Base-by-base conservation (phyloP, 2,888 invertebrate species). In the Abscondita cerata region DNA sequence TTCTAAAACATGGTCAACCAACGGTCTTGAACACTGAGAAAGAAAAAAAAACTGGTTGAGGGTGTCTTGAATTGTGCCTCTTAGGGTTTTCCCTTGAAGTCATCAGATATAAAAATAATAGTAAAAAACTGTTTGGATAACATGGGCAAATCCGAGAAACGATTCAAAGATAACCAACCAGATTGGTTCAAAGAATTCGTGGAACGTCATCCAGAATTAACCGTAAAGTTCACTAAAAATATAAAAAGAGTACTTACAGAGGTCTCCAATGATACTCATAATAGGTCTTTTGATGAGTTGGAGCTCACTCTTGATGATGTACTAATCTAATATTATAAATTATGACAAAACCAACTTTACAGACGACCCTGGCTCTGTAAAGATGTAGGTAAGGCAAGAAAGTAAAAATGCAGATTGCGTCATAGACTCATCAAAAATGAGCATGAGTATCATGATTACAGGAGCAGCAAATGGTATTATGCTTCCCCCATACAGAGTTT, bases 321-420 rank as follows among this genome's bases (percentile, higher is more conserved):
- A 55, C 52, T 44, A 25, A 8, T 18, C 68, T 3, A 47, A 71
- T 54, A 70, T 75, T 34, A 48, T 71, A 9, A 76, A 76, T 53
- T 78, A 75, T 65, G 75, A 75, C 58, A 73, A 76, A 60, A 76
- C 72, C 6, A 74, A 74, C 51, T 64, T 77, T 19, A 55, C 64
- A n/a, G 74, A 75, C 64, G 73, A 76, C 60, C 73, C 73, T 16
- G 72, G 71, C 1, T 44, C 48, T 51, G 68, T 52, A 36, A 19
- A 44, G 31, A 64, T 68, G 47, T 71, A 34, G 62, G 59, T 8
- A 62, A 47, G 62, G n/a, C n/a, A n/a, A n/a, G n/a, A n/a, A n/a
- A n/a, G n/a, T n/a, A n/a, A n/a, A n/a, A n/a, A n/a, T n/a, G n/a
- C n/a, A n/a, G n/a, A n/a, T n/a, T n/a, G n/a, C n/a, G n/a, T n/a